Evolutionary conservation across 2,888 invertebrate genomes (phyloP).

Genomic region (Xanthostigma xanthostigma): DNA sequence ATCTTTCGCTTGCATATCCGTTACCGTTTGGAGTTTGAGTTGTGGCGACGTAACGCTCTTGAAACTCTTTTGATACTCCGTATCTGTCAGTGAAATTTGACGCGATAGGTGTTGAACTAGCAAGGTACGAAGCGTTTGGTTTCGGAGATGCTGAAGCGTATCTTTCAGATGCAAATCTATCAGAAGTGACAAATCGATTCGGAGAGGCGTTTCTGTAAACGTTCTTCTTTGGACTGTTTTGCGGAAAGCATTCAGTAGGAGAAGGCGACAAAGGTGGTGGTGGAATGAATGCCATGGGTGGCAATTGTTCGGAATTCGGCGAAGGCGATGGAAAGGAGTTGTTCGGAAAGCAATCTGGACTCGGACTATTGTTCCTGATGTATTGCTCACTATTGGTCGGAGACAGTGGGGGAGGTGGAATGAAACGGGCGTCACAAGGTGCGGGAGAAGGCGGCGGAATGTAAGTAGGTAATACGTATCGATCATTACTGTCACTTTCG

Average conservation of each 20-base stretch:
- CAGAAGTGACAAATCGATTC: conserved; percentile 7
- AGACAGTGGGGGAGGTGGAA: conserved; percentile 48
- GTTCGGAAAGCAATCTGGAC: conserved; percentile 44
- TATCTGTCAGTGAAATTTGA: conserved; percentile 2
- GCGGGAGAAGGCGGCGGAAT: conserved; percentile 42
- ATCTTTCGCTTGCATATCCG: no score
- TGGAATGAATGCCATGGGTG: conserved; percentile 37
- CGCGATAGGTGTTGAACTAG: conserved; percentile 24
- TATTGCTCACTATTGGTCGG: conserved; percentile 29
- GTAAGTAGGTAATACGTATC: conserved; percentile 23
- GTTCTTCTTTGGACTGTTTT: not conserved
- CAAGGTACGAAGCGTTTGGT: conserved; percentile 20
- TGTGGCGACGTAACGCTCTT: not conserved
- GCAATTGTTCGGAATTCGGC: conserved; percentile 23
- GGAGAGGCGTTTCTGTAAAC: not conserved
- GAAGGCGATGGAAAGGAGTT: conserved; percentile 32
- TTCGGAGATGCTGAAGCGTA: conserved; percentile 16
- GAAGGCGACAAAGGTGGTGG: conserved; percentile 28
- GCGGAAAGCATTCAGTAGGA: conserved; percentile 16
- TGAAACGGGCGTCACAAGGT: conserved; percentile 36
- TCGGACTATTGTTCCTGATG: conserved; percentile 17
- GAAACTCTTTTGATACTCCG: not conserved
- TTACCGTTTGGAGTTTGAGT: not conserved
- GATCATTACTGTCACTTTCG: not conserved
- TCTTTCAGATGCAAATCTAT: conserved; percentile 17